A percentile compares a stretch with the other conserved stretches of the same genome.
Conservation (phyloP, 2,888 invertebrate genomes). For the Drosophila fulvimacula region DNA sequence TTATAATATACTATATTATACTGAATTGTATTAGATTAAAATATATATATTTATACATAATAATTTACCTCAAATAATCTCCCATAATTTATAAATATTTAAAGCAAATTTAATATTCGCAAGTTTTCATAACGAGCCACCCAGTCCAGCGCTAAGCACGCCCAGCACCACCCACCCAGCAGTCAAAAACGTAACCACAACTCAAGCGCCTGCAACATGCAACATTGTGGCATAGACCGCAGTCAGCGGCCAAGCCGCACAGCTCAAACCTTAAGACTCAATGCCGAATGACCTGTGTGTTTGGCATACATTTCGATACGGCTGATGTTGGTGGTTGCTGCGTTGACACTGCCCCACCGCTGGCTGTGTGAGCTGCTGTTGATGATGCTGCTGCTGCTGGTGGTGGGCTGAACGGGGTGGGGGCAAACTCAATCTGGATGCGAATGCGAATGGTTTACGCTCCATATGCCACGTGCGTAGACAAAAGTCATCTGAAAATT, state of each 20-base stretch:
- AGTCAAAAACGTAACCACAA: neutral
- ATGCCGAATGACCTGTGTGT: constrained; percentile 54
- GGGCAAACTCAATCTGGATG: constrained; percentile 33
- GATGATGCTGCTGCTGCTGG: neutral
- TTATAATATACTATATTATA: too few relatives aligned
- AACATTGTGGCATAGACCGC: constrained; percentile 22
- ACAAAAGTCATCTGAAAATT: constrained; percentile 74
- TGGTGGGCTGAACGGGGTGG: neutral
- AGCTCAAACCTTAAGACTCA: constrained; percentile 18
- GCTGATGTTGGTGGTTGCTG: constrained; percentile 47
- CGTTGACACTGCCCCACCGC: constrained; percentile 5
- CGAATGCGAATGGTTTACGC: constrained; percentile 77
- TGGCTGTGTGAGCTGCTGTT: neutral
- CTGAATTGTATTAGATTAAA: too few relatives aligned
- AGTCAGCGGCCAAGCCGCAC: constrained; percentile 2
- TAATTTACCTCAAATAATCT: neutral
- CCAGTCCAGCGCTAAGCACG: too few relatives aligned
- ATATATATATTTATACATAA: too few relatives aligned
- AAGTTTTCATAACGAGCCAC: neutral
- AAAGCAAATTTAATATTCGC: constrained; percentile 13
- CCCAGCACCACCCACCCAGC: neutral
- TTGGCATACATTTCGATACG: constrained; percentile 65
- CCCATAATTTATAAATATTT: constrained; percentile 10
- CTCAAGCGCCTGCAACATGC: constrained; percentile 45
- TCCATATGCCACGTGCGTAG: constrained; percentile 83